These are phyloP conservation scores for Laspeyria flexula DNA, from an alignment of 2,888 invertebrate species.

Conservation along the genomic window DNA sequence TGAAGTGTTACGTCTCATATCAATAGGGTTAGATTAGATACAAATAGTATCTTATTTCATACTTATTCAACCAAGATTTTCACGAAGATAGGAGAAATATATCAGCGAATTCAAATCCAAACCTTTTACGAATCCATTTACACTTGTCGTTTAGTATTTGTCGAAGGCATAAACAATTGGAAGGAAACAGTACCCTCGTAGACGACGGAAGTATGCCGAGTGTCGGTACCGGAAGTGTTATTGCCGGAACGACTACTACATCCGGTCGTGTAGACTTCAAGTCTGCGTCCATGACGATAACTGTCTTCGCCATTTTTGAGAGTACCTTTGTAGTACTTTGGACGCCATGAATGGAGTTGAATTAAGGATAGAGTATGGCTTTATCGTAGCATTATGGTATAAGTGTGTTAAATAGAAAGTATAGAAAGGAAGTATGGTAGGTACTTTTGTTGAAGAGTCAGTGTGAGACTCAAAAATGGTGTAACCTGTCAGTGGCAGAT, in stretches of 20 bases:
- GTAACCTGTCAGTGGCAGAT: no score
- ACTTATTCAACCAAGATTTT: no score
- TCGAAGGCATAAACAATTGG: constrained; percentile 80
- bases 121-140: constrained; percentile 21
- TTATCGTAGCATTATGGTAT: background rate
- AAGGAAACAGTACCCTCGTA: constrained; percentile 76
- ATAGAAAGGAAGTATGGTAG: no score
- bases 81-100: no score
- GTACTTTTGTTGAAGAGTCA: no score
- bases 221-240: constrained; percentile 84
- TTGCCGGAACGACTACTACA: constrained; percentile 82
- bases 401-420: background rate
- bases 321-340: constrained; percentile 45
- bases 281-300: constrained; percentile 64
- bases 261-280: constrained; percentile 79
- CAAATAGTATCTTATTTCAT: no score
- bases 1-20: no score
- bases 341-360: constrained; percentile 11
- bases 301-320: constrained; percentile 63
- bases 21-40: no score
- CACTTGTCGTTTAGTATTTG: constrained; percentile 63
- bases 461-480: no score
- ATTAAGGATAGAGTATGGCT: background rate
- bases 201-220: constrained; percentile 79
- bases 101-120: no score